phyloP scores from a whole-genome alignment of 64 coral and sea anemone species.

The Porites lutea region DNA sequence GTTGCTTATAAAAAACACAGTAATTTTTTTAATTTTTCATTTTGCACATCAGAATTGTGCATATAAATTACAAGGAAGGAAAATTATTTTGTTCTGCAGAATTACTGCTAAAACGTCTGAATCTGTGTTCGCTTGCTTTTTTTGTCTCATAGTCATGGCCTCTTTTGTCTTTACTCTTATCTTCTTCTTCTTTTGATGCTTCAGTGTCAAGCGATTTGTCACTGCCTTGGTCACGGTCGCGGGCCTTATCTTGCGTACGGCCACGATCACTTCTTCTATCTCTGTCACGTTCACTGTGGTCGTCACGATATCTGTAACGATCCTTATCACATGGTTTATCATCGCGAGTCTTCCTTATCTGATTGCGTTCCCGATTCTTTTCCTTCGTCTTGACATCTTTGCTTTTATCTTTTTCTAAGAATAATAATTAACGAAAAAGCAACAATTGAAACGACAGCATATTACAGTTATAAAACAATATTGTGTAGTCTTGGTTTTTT shows the following conservation, averaged over 20 bases:
- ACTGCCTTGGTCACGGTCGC: slow-evolving; percentile 56
- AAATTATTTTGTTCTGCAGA: no score
- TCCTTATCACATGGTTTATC: slow-evolving; percentile 2
- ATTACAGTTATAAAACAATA: background rate
- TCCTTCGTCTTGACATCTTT: background rate
- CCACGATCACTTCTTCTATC: slow-evolving; percentile 62
- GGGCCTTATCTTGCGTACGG: slow-evolving; percentile 33
- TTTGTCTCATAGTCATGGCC: background rate
- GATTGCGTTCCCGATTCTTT: slow-evolving; percentile 22
- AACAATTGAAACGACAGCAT: background rate
- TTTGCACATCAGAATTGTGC: no score
- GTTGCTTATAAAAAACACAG: no score
- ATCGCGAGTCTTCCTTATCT: slow-evolving; percentile 16
- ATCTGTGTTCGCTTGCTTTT: background rate
- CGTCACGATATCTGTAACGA: slow-evolving; percentile 11
- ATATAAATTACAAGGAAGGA: no score
- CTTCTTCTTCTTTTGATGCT: background rate
- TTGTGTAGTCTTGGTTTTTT: background rate
- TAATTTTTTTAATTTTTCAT: no score
- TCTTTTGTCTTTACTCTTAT: background rate
- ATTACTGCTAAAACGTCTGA: background rate
- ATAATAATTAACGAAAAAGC: background rate
- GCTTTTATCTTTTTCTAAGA: slow-evolving; percentile 12
- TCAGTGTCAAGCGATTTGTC: slow-evolving; percentile 49
- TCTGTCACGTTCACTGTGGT: slow-evolving; percentile 43